Base-by-base conservation (phyloP, 2,113 vertebrate genomes). In the Collichthys lucidus region DNA sequence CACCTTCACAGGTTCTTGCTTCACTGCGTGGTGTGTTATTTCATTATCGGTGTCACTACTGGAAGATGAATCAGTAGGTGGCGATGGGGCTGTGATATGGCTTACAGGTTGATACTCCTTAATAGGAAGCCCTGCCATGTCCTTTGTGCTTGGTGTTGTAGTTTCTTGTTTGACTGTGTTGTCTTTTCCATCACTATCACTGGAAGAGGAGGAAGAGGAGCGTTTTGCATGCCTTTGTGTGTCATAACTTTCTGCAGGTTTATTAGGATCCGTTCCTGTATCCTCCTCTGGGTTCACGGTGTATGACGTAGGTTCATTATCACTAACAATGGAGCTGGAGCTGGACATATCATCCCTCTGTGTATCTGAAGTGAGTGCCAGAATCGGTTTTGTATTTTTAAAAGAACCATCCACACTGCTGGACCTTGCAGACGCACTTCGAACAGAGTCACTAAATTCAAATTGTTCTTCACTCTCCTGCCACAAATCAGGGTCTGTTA, bases 381-480 rank as follows among this genome's bases (percentile, higher is more conserved):
- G 31, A 31, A 12, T 74, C 17, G 11, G 22, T 75, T 80, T 86
- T 57, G 79, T 52, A 68, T 80, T 29, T 53, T 86, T 61, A 35
- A 86, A 85, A 53, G 84, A 88, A 62, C 53, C 71, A 19, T 67
- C 56, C 17, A 80, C 44, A 56, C 70, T 79, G 62, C 86, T 91
- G 75, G 92, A 91, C 69, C 84, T 85, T 35, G 80, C 64, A 35
- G 94, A 92, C 11, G 31, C 53, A n/a, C 91, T 89, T 75, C 10
- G 79, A 80, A 56, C 53, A 17, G 90, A 93, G 78, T 95, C 95
- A 8, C 89, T 91, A 70, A 95, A 96, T 35, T 95, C 93, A 93
- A 96, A 96, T 46, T 78, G 91, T 35, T 95, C 95, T 49, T 86
- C 95, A 44, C 89, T 90, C 44, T 94, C 94, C 22, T 90, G 88